Conservation (phyloP, 2,888 invertebrate genomes). For the Caradrina kadenii region DNA sequence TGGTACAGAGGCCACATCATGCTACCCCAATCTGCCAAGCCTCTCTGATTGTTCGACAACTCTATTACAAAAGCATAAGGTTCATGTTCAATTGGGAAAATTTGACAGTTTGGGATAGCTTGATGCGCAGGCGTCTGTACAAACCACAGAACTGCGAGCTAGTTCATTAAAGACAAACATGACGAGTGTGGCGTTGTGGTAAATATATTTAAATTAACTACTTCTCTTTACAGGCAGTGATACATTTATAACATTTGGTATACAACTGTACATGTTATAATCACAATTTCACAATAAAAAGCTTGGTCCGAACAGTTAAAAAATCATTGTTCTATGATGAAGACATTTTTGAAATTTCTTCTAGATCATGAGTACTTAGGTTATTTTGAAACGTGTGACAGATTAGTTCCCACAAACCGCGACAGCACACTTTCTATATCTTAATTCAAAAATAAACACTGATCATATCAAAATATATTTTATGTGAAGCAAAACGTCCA, state of each 20-base stretch:
- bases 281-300: slow-evolving; percentile 65
- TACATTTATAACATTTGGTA: slow-evolving; percentile 71
- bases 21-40: too few relatives aligned
- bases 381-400: slow-evolving; percentile 61
- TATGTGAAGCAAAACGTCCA: slow-evolving; percentile 78
- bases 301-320: slow-evolving; percentile 79
- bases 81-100: too few relatives aligned
- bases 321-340: slow-evolving; percentile 56
- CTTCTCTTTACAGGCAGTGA: slow-evolving; percentile 73
- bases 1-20: slow-evolving; percentile 23
- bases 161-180: slow-evolving; percentile 14
- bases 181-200: slow-evolving; percentile 36
- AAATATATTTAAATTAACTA: slow-evolving; percentile 71
- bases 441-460: slow-evolving; percentile 77
- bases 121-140: too few relatives aligned
- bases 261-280: slow-evolving; percentile 64
- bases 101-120: too few relatives aligned
- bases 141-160: slow-evolving; percentile 44
- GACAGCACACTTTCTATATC: slow-evolving; percentile 68
- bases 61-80: too few relatives aligned
- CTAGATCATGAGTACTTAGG: slow-evolving; percentile 37
- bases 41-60: too few relatives aligned
- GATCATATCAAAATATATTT: slow-evolving; percentile 86
- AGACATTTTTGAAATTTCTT: slow-evolving; percentile 67
- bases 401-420: slow-evolving; percentile 62